Base-by-base conservation (phyloP, 1,140 invertebrate genomes). In the Scaptodrosophila lebanonensis region DNA sequence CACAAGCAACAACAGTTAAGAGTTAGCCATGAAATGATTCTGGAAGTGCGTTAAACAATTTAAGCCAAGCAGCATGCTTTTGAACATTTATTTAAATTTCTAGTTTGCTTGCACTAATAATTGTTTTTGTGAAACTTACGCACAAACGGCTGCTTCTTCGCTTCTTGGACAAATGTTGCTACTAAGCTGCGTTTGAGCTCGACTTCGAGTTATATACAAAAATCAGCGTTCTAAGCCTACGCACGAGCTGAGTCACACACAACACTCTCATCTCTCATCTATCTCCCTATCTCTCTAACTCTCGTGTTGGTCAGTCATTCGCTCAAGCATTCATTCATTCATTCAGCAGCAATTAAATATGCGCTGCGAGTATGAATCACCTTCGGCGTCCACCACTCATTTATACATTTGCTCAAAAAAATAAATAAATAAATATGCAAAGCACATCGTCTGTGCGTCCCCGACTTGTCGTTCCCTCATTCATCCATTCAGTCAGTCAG, bases 81-180 rank as follows among this genome's bases (percentile, higher is more conserved):
- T n/a, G n/a, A n/a, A n/a, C n/a, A n/a, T n/a, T n/a, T n/a, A n/a
- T n/a, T n/a, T n/a, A n/a, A n/a, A n/a, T n/a, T n/a, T n/a, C n/a
- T n/a, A n/a, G n/a, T n/a, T n/a, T n/a, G n/a, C n/a, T n/a, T n/a
- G n/a, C n/a, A n/a, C n/a, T n/a, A n/a, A n/a, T n/a, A n/a, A n/a
- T n/a, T n/a, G n/a, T n/a, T n/a, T n/a, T n/a, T n/a, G n/a, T n/a
- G 1, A 29, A 62, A 75, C 62, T 76, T 47, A 73, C 69, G 27
- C 35, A 40, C 29, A 13, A 15, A 29, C 20, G 6, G 25, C 15
- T 22, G 18, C 51, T 11, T 2, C 13, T n/a, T 17, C 2, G 52
- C 32, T 9, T 22, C 35, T 17, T n/a, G 8, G 22, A 3, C 22
- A 25, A 6, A 27, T 30, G 22, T 25, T 33, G 40, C 4, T 15